Evolutionary conservation across 1,140 invertebrate species (phyloP), one percentile per base, ranked within the genome.

Genomic region (Drosophila sechellia): DNA sequence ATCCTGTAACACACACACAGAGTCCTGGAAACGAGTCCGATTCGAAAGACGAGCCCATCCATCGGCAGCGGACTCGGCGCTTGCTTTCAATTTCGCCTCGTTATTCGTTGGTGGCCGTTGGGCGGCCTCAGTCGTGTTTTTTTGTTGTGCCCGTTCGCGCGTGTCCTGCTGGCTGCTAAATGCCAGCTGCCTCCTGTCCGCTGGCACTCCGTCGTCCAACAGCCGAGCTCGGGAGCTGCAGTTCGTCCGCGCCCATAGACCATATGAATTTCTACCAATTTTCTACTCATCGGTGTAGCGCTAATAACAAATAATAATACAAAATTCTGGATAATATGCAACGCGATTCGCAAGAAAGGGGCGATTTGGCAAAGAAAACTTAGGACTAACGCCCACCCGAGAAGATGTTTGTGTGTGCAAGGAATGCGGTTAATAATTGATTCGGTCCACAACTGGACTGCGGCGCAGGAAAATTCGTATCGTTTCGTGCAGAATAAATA

Each of bases 81-180:
- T 83, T 76, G 83, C 84, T 89, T 87, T 87, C 83, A 89, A 83
- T 87, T 83, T 87, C 84, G 71, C 59, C 61, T 65, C 60, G 81
- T 83, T 66, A 86, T 79, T 77, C 83, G 70, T 89, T 79, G 84
- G 79, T 89, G 83, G 84, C 83, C 76, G 85, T 83, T 89, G 84
- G 84, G 75, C 84, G 84, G 79, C 79, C 79, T 87, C 84, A 87
- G 84, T 87, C 85, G 84, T 87, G 79, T 89, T 87, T 89, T 87
- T 87, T 87, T 87, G 84, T 87, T 87, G 84, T 89, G 74, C 65
- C 65, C 68, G 72, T 75, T 79, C 73, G 84, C 77, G 84, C 72
- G 84, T 87, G 71, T 87, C 65, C 81, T 77, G 75, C 76, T 77
- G 83, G 79, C 77, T 53, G 48, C 70, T 66, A 52, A 58, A 70